Base-by-base conservation (phyloP, 1,140 invertebrate genomes). In the Drusus annulatus region DNA sequence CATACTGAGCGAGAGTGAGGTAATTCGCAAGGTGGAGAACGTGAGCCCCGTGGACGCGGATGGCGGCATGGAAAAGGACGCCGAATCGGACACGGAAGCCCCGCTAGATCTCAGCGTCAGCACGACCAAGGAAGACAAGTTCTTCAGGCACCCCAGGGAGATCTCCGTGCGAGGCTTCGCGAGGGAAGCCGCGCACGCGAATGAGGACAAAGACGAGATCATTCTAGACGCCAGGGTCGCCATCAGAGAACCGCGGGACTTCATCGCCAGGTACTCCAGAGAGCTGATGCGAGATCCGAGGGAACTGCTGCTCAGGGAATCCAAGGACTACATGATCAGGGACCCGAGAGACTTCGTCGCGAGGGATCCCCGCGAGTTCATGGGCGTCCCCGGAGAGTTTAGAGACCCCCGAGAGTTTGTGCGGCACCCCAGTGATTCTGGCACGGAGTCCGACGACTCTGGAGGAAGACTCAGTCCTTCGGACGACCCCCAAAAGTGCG, bases 371-470 rank as follows among this genome's bases (percentile, higher is more conserved):
- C 68, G 86, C 84, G 89, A 90, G 81, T 89, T 88, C 78, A 85
- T 88, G 82, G 84, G 88, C 50, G 75, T 82, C 79, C 73, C 84
- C 83, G 78, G 87, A 84, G 89, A 90, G 84, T 89, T 89, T 79
- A 85, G 89, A 80, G 84, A 88, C 78, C 87, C 87, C 2, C 86
- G 89, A 81, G 87, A 87, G 71, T 89, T 89, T 84, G 86, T 89
- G 79, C 84, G 86, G 60, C 88, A 89, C 83, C 88, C 88, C 31
- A 90, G 91, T 52, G 93, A 94, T 86, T 94, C 93, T 79, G 93
- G 91, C 78, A 92, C 93, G 1, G 94, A 95, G 81, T 94, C 94
- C 60, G 94, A 95, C 84, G 94, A 95, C 86, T 94, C 94, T 16
- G 93, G 92, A 83, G 92, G 91, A 84, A 86, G 90, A 69, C 88